Base-by-base conservation (phyloP, 1,140 invertebrate species). In the Neodiprion pinetum region DNA sequence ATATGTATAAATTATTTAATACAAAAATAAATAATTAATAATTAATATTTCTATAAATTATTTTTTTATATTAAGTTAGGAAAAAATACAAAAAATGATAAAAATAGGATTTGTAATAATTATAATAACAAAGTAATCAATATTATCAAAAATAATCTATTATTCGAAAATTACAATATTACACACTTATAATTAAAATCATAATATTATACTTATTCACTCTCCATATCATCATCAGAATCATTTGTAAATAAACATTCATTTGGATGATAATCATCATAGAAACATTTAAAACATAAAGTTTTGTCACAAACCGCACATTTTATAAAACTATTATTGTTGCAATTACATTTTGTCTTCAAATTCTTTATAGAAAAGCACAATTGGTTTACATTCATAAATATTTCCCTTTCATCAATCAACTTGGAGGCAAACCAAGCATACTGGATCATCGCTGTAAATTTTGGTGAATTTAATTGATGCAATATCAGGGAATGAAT, bases 251-350 rank as follows among this genome's bases (percentile, higher is more conserved):
- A 11, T 11, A 61, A 61, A n/a, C 28, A 68, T 17, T 21, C 1
- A 9, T 68, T 17, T 11, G 67, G 28, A 1, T 68, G 67, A 68
- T 68, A 68, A 9, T 68, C 17, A 68, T 68, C 67, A 68, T 68
- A 68, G 17, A 68, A 68, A 68, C 67, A 68, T 68, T 17, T 17
- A 21, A 68, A 68, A 17, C 67, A 68, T 68, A 68, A 21, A 17
- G 17, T 14, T 68, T 17, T 1, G 10, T 9, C 17, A 40, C 67
- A 68, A 9, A 9, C 9, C n/a, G 67, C 10, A 17, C 67, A 17
- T 14, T 21, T 9, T 21, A 68, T 21, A 4, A 68, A 68, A 14
- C 9, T 21, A 17, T 1, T 21, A 14, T 68, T 40, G 17, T 21
- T 21, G 67, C 67, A 68, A 21, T 17, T 17, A 68, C 67, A 68